Evolutionary conservation across 2,113 vertebrate species (phyloP), one percentile per base, ranked within the genome.

Genomic region (Protomyctophum bolini): DNA sequence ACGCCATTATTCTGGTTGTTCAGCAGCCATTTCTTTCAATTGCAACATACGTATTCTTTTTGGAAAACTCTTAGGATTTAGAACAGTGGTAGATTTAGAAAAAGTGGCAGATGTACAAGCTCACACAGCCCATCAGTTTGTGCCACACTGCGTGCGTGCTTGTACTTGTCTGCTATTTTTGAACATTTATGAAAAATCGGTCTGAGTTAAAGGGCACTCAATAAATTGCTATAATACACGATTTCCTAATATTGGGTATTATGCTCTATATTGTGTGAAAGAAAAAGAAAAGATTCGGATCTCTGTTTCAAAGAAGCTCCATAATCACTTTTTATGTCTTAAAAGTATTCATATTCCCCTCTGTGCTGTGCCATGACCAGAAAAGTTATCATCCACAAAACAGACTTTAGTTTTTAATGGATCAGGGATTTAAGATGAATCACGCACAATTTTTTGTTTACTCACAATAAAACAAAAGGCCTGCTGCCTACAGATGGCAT

Each of bases 361-460:
- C 61, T 50, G 60, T 63, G 62, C 5, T 21, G 21, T 21, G 21
- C 71, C 67, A 41, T 75, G 70, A 83, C 85, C 83, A 29, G 64
- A 75, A 41, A 48, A 75, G 75, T 80, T 87, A 82, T 85, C 79
- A 80, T 70, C 72, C 57, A 60, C 69, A 75, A 82, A 63, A 71
- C 82, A 83, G 80, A 69, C 81, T 52, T 60, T 51, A 1, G 1
- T 2, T 21, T 41, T 41, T 41, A n/a, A 8, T 45, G 79, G 85
- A 86, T 84, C 58, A 49, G 58, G 82, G 76, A 76, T 83, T 83
- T 76, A 67, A 76, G 77, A 87, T 74, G 78, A 88, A 83, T 72
- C 84, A 75, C 75, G 21, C 21, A 63, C 75, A 82, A 88, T 84
- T 87, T 84, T 84, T 81, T 21, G 86, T 73, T 80, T 82, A 82